These are phyloP conservation scores for Drosophila nigromelanica DNA, from an alignment of 1,140 invertebrate genomes.

Conservation along the genomic window DNA sequence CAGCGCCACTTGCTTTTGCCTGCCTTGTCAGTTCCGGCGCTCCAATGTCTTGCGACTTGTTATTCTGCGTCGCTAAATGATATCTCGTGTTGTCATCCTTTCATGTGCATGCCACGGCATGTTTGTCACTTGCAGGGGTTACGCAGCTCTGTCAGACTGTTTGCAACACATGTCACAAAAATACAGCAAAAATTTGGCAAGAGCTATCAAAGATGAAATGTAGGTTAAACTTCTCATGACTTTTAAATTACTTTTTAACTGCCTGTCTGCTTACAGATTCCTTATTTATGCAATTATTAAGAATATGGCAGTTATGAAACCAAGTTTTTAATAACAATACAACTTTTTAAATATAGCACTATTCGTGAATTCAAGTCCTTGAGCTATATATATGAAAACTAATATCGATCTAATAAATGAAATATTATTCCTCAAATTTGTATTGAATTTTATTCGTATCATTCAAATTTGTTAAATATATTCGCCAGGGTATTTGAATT, in stretches of 20 bases:
- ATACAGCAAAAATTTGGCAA: background rate
- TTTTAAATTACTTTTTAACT: background rate
- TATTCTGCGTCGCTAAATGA: constrained; percentile 47
- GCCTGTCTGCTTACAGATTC: too few relatives aligned
- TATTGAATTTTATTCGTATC: too few relatives aligned
- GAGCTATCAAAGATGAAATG: background rate
- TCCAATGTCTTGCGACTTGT: constrained; percentile 33
- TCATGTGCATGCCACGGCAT: constrained; percentile 12
- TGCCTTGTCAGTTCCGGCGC: background rate
- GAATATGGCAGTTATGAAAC: too few relatives aligned
- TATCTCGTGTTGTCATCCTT: constrained; percentile 67
- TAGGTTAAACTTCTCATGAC: background rate
- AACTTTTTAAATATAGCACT: too few relatives aligned
- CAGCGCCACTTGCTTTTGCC: constrained; percentile 10
- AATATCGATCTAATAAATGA: too few relatives aligned
- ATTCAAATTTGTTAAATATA: too few relatives aligned
- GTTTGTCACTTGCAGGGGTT: background rate
- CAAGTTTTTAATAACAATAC: too few relatives aligned
- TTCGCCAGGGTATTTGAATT: constrained; percentile 16
- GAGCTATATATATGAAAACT: too few relatives aligned
- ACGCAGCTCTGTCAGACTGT: background rate
- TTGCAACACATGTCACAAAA: background rate
- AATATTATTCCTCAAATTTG: too few relatives aligned
- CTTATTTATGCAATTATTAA: too few relatives aligned
- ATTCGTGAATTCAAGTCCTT: too few relatives aligned